A percentile compares a stretch with the other conserved stretches of the same genome.
phyloP scores from a whole-genome alignment of 2,113 vertebrate species.

The Lycocorax pyrrhopterus region DNA sequence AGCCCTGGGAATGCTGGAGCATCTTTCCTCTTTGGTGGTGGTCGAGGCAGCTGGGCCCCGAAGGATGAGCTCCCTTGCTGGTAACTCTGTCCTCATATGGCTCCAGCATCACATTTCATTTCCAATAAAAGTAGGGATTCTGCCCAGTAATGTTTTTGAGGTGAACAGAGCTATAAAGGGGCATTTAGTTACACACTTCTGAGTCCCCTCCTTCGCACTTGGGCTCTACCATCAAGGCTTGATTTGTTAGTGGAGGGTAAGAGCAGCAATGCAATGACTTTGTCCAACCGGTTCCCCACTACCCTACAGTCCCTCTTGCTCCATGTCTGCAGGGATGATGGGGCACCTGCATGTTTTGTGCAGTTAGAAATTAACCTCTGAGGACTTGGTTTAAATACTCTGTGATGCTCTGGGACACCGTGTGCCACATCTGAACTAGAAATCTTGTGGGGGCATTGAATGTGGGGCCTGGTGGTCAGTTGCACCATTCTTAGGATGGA shows the following conservation, averaged over 20 bases:
- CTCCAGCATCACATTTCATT: background rate
- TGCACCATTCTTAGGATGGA: background rate
- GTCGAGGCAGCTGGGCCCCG: background rate
- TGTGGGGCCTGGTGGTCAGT: rapidly evolving
- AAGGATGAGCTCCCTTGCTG: background rate
- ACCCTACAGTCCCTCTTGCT: background rate
- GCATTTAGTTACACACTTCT: rapidly evolving
- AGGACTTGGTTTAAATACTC: background rate
- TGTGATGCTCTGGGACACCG: background rate
- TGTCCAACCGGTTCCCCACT: background rate
- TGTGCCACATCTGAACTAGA: background rate
- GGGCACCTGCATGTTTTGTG: background rate
- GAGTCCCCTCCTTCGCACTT: rapidly evolving
- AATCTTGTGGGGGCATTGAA: background rate
- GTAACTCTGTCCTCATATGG: background rate
- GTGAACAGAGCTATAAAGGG: background rate
- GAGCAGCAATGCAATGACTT: background rate
- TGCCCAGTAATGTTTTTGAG: background rate
- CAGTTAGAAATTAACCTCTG: background rate
- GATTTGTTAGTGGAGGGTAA: background rate
- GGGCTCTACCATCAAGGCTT: background rate
- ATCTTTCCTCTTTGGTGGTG: background rate
- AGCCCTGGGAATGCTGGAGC: background rate
- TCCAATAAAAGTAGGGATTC: background rate
- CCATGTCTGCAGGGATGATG: rapidly evolving